These are phyloP conservation scores for Dicyrtomina minuta DNA, from an alignment of 2,888 invertebrate species.

Conservation along the genomic window DNA sequence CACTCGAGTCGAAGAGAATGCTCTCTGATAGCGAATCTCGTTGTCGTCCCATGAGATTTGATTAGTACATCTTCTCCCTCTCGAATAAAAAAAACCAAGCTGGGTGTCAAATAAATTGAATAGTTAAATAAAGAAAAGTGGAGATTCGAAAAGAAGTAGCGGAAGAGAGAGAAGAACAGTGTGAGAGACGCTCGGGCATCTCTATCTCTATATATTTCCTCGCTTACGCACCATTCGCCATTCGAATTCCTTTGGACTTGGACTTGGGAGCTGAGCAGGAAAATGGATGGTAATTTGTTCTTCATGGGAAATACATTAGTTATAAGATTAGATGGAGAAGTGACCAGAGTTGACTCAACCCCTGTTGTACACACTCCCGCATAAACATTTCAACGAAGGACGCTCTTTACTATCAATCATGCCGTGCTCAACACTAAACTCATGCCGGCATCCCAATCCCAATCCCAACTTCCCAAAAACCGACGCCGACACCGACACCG, in stretches of 20 bases:
- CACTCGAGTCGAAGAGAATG: too few species aligned
- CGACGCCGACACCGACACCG: too few species aligned
- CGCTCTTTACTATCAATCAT: too few species aligned
- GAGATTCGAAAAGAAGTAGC: not conserved
- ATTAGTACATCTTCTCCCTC: too few species aligned
- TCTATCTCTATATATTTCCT: not conserved
- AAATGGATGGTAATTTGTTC: constrained; percentile 23
- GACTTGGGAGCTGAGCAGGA: not conserved
- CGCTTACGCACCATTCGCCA: not conserved
- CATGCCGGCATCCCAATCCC: too few species aligned
- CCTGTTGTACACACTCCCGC: constrained; percentile 12
- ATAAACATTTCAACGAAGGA: constrained; percentile 14
- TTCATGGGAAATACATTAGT: constrained; percentile 18
- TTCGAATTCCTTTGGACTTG: not conserved
- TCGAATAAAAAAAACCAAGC: too few species aligned
- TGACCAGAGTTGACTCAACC: constrained; percentile 12
- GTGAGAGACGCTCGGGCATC: too few species aligned
- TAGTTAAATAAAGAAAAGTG: not conserved
- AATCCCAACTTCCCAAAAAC: too few species aligned
- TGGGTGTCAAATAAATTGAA: too few species aligned
- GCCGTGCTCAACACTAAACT: too few species aligned
- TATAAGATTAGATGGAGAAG: constrained; percentile 19
- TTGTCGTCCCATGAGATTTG: too few species aligned
- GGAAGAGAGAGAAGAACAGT: not conserved
- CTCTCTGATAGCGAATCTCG: too few species aligned